These are phyloP conservation scores for Siniperca undulata DNA, from an alignment of 2,797 vertebrate species.

Conservation along the genomic window DNA sequence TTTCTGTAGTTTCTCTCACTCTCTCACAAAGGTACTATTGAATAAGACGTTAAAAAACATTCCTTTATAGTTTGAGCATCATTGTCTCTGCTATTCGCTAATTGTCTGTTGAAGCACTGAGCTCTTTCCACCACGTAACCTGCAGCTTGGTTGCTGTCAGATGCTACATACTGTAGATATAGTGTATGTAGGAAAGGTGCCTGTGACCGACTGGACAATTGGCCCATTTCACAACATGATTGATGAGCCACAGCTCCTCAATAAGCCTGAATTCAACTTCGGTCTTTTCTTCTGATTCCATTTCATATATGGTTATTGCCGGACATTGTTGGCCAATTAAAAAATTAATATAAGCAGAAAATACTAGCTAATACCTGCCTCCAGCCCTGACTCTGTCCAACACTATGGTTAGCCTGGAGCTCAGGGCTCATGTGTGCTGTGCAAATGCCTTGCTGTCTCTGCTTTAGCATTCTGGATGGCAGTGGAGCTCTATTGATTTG, in stretches of 20 bases:
- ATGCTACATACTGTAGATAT: conserved; percentile 10
- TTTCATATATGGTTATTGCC: conserved; percentile 7
- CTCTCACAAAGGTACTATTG: conserved; percentile 12
- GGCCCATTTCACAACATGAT: background rate
- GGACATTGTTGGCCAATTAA: background rate
- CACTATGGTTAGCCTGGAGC: conserved; percentile 11
- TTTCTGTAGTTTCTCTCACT: conserved; percentile 40
- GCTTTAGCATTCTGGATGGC: conserved; percentile 61
- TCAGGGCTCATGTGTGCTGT: background rate
- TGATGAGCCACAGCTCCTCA: background rate
- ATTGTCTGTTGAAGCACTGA: conserved; percentile 13
- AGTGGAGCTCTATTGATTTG: conserved; percentile 69
- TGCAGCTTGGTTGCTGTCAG: conserved; percentile 20
- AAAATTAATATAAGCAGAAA: conserved; percentile 9
- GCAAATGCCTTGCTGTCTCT: conserved; percentile 9
- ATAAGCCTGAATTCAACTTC: background rate
- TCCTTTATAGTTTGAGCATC: conserved; percentile 31
- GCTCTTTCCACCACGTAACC: background rate
- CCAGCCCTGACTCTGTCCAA: conserved; percentile 5
- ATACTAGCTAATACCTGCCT: conserved; percentile 5
- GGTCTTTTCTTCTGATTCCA: background rate
- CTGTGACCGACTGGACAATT: conserved; percentile 2
- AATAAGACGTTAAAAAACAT: conserved; percentile 27
- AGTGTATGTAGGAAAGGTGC: background rate
- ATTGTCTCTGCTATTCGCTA: conserved; percentile 32